A percentile compares a stretch with the other conserved stretches of the same genome.
Evolutionary conservation across 37 sponge, comb jelly and placozoan genomes (phyloP).

Genomic region (Dysidea cf. avara): DNA sequence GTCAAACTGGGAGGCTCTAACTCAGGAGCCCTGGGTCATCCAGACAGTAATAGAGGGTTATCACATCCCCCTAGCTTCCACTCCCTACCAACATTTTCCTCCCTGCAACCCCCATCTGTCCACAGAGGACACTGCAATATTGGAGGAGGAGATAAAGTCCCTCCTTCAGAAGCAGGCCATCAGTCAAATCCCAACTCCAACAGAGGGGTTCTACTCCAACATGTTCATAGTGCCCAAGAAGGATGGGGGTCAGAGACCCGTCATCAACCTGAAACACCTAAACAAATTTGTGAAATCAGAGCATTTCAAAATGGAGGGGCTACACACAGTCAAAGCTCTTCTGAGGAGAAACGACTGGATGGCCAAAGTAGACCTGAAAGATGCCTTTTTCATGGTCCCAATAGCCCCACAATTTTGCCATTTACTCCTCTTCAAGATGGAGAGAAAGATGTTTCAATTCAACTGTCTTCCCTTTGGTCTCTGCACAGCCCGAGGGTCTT

Average conservation of each 20-base stretch:
- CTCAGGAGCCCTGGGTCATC: background rate
- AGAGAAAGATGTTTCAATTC: background rate
- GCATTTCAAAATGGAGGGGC: background rate
- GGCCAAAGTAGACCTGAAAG: conserved; percentile 19
- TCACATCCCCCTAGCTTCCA: background rate
- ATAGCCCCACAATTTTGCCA: background rate
- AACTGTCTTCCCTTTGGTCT: conserved; percentile 8
- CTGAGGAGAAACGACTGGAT: background rate
- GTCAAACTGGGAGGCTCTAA: background rate
- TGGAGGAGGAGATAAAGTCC: too few species aligned
- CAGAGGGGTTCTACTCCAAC: conserved; percentile 2
- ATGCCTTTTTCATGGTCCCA: conserved; percentile 17
- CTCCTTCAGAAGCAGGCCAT: too few species aligned
- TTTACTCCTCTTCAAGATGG: conserved; percentile 1
- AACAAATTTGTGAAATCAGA: conserved; percentile 1
- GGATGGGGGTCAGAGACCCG: conserved; percentile 7
- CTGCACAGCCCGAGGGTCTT: background rate
- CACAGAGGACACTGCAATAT: too few species aligned
- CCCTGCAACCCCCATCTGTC: too few species aligned
- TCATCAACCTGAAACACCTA: conserved; percentile 20
- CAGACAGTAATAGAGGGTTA: background rate
- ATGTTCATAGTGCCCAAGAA: conserved; percentile 18
- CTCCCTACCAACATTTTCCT: too few species aligned
- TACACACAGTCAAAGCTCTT: conserved; percentile 6
- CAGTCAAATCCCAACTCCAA: too few species aligned